phyloP scores from a whole-genome alignment of 2,113 vertebrate genomes.

The Pituophis catenifer region DNA sequence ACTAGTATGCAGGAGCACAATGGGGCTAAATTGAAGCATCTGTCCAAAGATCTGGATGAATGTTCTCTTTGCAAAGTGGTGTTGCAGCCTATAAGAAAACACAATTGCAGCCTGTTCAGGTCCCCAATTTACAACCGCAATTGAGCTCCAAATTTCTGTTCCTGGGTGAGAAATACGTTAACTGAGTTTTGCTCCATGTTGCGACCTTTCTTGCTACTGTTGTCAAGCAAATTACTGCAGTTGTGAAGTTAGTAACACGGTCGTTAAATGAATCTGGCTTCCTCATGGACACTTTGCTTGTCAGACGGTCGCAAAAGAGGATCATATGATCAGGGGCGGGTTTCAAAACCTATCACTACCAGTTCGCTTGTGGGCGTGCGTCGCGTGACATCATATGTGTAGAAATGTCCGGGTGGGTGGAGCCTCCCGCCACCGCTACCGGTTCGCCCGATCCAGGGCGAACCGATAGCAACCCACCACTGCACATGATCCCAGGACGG shows the following conservation, averaged over 20 bases:
- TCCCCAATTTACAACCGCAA: not conserved
- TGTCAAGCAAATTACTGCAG: not conserved
- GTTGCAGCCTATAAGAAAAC: not conserved
- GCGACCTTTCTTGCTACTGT: not conserved
- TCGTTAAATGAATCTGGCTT: not conserved
- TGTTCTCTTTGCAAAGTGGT: no score
- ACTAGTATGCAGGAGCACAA: not conserved
- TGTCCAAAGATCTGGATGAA: not conserved
- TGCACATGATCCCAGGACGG: no score
- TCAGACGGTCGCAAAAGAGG: no score
- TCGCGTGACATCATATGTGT: no score
- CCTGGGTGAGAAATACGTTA: not conserved
- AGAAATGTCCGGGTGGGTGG: no score
- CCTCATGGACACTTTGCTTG: no score
- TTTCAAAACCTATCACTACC: no score
- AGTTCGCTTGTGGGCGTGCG: no score
- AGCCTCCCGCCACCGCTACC: no score
- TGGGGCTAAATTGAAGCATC: not conserved
- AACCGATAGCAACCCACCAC: no score
- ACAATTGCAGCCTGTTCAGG: not conserved
- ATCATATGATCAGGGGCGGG: no score
- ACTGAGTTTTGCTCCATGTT: not conserved
- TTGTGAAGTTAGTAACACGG: not conserved
- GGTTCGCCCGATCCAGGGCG: no score
- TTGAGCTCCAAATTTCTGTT: not conserved